Base-by-base conservation (phyloP, 2,888 invertebrate species). In the Helleia helle region DNA sequence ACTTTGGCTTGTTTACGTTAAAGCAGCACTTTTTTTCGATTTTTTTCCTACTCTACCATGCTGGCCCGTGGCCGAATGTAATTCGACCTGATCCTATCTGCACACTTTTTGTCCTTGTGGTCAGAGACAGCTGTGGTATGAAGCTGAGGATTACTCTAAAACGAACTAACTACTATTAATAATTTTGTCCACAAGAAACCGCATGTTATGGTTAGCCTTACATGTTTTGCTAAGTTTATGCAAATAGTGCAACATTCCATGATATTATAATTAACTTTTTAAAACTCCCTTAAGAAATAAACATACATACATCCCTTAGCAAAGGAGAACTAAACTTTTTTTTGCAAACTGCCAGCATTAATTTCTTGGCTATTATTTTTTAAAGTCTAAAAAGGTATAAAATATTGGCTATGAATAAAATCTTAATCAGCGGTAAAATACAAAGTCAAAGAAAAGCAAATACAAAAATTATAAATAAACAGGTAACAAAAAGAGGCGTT, bases 31-130 rank as follows among this genome's bases (percentile, higher is more conserved):
- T 67, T 68, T 61, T 55, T 51, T 56, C 50, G 41, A 47, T 56
- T 64, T 75, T 79, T 79, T 79, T 74, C 60, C 45, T 58, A 52
- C 55, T 50, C 59, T n/a, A n/a, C n/a, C 58, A 53, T 55, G 54
- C 54, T 51, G 56, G 55, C 66, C 71, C 73, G 59, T 71, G 71
- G 76, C 69, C 70, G 55, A 73, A 71, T 71, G 83, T 76, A 84
- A 84, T 70, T 67, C 70, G 83, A 83, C 71, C 84, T 80, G 83
- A 83, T 83, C 66, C 65, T 83, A 84, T 83, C 84, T 61, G 67
- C 54, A 62, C 61, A 63, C 61, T 83, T 81, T 84, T 83, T 83
- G 76, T 63, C 59, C 62, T 62, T 79, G 83, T 65, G 81, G 84
- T 83, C 80, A 80, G 71, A 57, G 63, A 66, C 84, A 84, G 83